Evolutionary conservation across 2,888 invertebrate species (phyloP), one percentile per base, ranked within the genome.

Genomic region (Lithosia quadra): DNA sequence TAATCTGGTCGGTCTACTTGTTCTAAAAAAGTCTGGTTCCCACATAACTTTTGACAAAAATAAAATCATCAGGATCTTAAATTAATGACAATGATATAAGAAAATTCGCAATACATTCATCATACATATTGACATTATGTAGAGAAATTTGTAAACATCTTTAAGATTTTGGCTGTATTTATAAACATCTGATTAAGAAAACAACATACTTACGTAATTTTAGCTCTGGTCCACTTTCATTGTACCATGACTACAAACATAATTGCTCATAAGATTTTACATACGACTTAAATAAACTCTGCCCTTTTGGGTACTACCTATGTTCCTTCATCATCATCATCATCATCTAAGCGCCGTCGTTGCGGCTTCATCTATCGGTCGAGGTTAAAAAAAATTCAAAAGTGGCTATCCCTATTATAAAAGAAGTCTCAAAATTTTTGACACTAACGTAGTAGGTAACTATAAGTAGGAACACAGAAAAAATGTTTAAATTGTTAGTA

Each of bases 61-160:
- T 33, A 0, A 62, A 28, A 28, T 21, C 18, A 62, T 9, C n/a
- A 21, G 22, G n/a, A 13, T 33, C n/a, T n/a, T 33, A 33, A 13
- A 28, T 62, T n/a, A 49, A 28, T 10, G 28, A 21, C 21, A 28
- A 55, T 21, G 21, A 63, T 34, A 63, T n/a, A 43, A n/a, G 15
- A 36, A 56, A 56, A 24, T 36, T 24, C 7, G 13, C 34, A 22
- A 28, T 22, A 34, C 56, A 39, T n/a, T 36, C 56, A 64, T 64
- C 56, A 57, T 56, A 56, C 34, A 55, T 39, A 56, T 36, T 64
- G 57, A 57, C 53, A 39, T 11, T 5, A 64, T 18, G 7, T 56
- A 28, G 24, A 36, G 57, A 36, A 57, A 64, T 64, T 63, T 64
- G 64, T 64, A 64, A 64, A 64, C 56, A 64, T n/a, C 13, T 36